These are phyloP conservation scores for Plagodis dolabraria DNA, from an alignment of 2,888 invertebrate species.

Conservation along the genomic window DNA sequence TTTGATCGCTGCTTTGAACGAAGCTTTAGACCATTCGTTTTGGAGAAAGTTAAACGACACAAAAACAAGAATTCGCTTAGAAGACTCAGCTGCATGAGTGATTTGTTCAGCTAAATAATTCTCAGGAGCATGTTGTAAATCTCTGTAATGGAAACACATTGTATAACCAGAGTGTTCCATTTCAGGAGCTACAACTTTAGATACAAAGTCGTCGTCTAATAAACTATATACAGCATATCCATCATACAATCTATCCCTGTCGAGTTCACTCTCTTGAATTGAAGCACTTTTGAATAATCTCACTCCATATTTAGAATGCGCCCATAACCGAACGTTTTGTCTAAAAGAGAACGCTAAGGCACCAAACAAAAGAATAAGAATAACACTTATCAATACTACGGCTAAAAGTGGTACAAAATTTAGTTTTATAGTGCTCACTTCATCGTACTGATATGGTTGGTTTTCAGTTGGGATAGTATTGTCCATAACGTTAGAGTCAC, in stretches of 20 bases:
- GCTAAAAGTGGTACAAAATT: constrained; percentile 90
- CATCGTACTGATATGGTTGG: constrained; percentile 86
- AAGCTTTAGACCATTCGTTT: constrained; percentile 93
- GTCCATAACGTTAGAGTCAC: constrained; percentile 75
- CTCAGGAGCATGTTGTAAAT: constrained; percentile 84
- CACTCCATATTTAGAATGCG: constrained; percentile 91
- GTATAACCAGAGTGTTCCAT: constrained; percentile 88
- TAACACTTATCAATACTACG: constrained; percentile 89
- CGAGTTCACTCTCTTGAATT: constrained; percentile 83
- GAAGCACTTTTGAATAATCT: constrained; percentile 88
- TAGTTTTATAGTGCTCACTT: constrained; percentile 87
- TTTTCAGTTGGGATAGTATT: constrained; percentile 85
- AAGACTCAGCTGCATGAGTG: constrained; percentile 86
- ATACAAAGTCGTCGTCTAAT: constrained; percentile 90
- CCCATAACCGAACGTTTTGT: constrained; percentile 92
- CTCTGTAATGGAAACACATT: constrained; percentile 89
- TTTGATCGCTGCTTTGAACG: constrained; percentile 92
- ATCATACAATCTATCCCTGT: constrained; percentile 91
- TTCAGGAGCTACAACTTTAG: constrained; percentile 88
- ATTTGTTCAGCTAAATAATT: constrained; percentile 86
- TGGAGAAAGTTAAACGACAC: constrained; percentile 92
- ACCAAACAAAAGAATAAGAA: constrained; percentile 88
- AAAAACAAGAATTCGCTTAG: constrained; percentile 90
- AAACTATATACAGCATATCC: constrained; percentile 95
- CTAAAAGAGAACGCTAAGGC: constrained; percentile 91